Evolutionary conservation across 2,113 vertebrate species (phyloP), one percentile per base, ranked within the genome.

Genomic region (Cinclus cinclus): DNA sequence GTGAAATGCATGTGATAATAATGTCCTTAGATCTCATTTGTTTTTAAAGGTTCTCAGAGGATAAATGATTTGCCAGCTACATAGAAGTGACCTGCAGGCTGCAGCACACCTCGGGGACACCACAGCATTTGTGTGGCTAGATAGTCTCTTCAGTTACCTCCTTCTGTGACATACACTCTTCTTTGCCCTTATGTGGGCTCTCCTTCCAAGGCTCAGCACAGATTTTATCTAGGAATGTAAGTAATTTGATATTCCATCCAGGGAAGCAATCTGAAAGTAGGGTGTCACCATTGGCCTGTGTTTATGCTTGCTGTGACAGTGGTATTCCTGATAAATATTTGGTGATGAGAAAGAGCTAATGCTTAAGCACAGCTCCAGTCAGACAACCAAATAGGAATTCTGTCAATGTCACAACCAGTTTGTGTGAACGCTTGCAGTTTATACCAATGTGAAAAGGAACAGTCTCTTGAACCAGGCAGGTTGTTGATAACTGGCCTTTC

Each of bases 101-200:
- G 71, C 41, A 65, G 63, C 67, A 3, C 0, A 1, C 28, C 23
- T 62, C 52, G 17, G 25, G 25, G 50, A 35, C 60, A 70, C 60
- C 33, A 6, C 31, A 53, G 42, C 7, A 3, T 52, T 49, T 68
- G 24, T 58, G 65, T 68, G 75, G 41, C n/a, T 19, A 31, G 19
- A 35, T 25, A n/a, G 33, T 25, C 52, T 73, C 35, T 60, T 83
- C 50, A 53, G 0, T 31, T 62, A 14, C 22, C 24, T 19, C 22
- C 52, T 80, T 1, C 59, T 60, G 59, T 0, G 0, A 47, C 58
- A 4, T 2, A 33, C 6, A 12, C 13, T 41, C 16, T 6, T 46
- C 53, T 56, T 47, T 60, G 49, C 39, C 30, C 35, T 75, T 44
- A 11, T 0, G 9, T 50, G 53, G 55, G 4, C 22, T 62, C 75